Evolutionary conservation across 2,888 invertebrate species (phyloP), one percentile per base, ranked within the genome.

Genomic region (Acleris sparsana): DNA sequence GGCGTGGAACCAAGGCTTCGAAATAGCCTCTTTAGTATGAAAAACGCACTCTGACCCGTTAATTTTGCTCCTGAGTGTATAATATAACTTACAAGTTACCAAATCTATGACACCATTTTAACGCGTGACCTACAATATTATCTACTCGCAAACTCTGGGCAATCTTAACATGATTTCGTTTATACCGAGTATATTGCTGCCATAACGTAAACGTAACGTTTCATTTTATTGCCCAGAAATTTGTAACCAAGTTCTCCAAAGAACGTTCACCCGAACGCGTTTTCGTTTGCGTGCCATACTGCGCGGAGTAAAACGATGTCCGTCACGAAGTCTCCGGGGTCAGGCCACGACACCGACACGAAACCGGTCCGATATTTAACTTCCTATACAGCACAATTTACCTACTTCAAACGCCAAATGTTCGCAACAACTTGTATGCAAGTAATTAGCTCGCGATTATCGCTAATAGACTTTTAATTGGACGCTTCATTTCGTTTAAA

Each of bases 291-390:
- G 86, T 86, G 86, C 79, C 74, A 67, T 77, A 77, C 73, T 70
- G 70, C 74, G 75, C 75, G 80, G 77, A 74, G 76, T 79, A 75
- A 76, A 81, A 78, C 78, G 79, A 78, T 75, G 78, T 78, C 79
- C 79, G 84, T 80, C 86, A 86, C 85, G 85, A 87, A 83, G 75
- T 78, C 76, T 82, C 83, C 80, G 80, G 80, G 85, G 85, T 87
- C 84, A 83, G 75, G 80, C 80, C 82, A 78, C 80, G 83, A 69
- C 78, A 80, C 78, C 80, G 81, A 82, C 78, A 81, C 75, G 76
- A 75, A 81, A 86, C 83, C 80, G 80, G 83, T 83, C 79, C 73
- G 71, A 73, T 76, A 78, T 75, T 77, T 82, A 78, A 71, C 72
- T 73, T 71, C 57, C 52, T 62, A 56, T 44, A 61, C 39, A 48